Evolutionary conservation across 1,140 invertebrate genomes (phyloP), one percentile per base, ranked within the genome.

Genomic region (Zaprionus camerounensis): DNA sequence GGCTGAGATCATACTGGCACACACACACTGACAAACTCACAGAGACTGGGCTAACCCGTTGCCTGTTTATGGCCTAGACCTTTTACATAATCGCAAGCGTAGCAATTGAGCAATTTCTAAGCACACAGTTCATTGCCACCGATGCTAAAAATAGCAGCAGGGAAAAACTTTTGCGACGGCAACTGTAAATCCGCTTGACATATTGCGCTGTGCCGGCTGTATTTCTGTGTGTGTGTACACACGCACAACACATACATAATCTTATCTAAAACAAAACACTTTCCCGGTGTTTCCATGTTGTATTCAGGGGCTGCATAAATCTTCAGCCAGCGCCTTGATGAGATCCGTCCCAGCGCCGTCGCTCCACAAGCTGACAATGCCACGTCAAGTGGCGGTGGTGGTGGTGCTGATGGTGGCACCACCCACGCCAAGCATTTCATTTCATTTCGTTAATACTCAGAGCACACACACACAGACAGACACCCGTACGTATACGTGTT

Each of bases 191-290:
- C 84, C 84, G 68, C 76, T 76, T 87, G 84, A 87, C 84, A 88
- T 88, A 88, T 88, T 88, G 73, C 78, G 82, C 64, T 64, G 81
- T 77, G 82, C 65, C 57, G 75, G 68, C 59, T 62, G 64, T 20
- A 51, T 28, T 7, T 28, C 7, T 31, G 6, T 28, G 26, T 28
- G 26, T 28, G 41, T 58, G 26, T 28, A 20, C 24, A 13, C 36
- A 6, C 26, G 17, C 26, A 38, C 58, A 63, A 2, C 68, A 65
- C 46, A 46, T 58, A 57, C 80, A 80, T 82, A 87, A 87, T 87
- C 80, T 87, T 81, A 87, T 87, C 84, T 87, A 78, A 88, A 84
- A 84, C 84, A 84, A 87, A 87, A 87, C 75, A 88, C 84, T 87
- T 84, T 85, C 73, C 53, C 58, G 38, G 64, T 63, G 41, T 28